These are phyloP conservation scores for Lates calcarifer DNA, from an alignment of 2,113 vertebrate species.

Conservation along the genomic window DNA sequence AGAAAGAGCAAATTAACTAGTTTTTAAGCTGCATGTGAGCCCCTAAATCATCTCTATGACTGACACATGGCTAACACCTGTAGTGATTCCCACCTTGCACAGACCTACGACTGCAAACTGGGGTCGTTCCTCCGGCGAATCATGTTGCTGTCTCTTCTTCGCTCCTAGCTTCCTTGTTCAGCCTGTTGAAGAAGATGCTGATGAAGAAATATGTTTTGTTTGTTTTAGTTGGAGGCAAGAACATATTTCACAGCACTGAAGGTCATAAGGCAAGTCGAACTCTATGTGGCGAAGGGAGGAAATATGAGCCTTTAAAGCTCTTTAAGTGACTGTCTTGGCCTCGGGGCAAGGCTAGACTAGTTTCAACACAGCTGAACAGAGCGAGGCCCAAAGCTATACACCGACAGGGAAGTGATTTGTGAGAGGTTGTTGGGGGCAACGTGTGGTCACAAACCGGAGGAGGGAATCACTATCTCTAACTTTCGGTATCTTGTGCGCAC, in stretches of 20 bases:
- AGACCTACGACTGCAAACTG: constrained; percentile 21
- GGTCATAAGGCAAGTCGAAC: constrained; percentile 75
- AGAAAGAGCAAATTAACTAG: constrained; percentile 60
- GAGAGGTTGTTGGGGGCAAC: constrained; percentile 35
- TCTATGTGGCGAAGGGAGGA: constrained; percentile 73
- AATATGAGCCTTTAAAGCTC: constrained; percentile 81
- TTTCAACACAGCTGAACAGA: constrained; percentile 72
- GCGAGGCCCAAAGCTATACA: constrained; percentile 45
- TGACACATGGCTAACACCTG: constrained; percentile 64
- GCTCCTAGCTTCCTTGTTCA: constrained; percentile 42
- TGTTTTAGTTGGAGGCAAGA: constrained; percentile 82
- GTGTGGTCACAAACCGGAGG: constrained; percentile 41
- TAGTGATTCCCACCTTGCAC: constrained; percentile 3
- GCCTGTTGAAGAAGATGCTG: constrained; percentile 70
- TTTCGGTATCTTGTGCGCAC: background rate
- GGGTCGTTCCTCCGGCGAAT: background rate
- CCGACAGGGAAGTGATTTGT: constrained; percentile 66
- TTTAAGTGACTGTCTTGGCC: constrained; percentile 79
- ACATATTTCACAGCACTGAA: constrained; percentile 80
- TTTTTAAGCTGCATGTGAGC: constrained; percentile 39
- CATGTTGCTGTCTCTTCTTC: constrained; percentile 18
- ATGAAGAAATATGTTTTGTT: constrained; percentile 85
- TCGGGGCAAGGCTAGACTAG: constrained; percentile 73
- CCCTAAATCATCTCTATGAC: constrained; percentile 69
- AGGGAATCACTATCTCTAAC: constrained; percentile 4